phyloP scores from a whole-genome alignment of 2,888 invertebrate species.

The Sisyra nigra region DNA sequence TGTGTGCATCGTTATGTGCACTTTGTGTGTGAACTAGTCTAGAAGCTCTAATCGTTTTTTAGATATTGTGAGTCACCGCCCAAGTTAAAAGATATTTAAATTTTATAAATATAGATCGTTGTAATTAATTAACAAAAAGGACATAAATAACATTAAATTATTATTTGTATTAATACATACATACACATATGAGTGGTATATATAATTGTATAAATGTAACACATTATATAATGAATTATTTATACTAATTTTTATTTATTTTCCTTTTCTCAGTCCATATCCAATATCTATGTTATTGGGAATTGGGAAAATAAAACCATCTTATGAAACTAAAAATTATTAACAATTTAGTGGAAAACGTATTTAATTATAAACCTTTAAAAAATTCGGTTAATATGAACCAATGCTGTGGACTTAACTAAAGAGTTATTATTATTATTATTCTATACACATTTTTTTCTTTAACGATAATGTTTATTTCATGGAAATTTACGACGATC shows the following conservation, averaged over 20 bases:
- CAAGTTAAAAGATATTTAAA: slow-evolving; percentile 4
- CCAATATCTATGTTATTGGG: neutral
- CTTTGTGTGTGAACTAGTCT: slow-evolving; percentile 7
- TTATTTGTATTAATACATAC: slow-evolving; percentile 9
- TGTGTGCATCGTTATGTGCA: slow-evolving; percentile 2
- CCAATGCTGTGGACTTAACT: no score
- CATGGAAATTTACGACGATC: no score
- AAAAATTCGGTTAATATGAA: no score
- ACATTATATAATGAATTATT: slow-evolving; percentile 4
- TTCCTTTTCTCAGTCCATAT: neutral
- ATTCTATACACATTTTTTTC: no score
- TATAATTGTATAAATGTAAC: slow-evolving; percentile 8
- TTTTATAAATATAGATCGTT: slow-evolving; percentile 6
- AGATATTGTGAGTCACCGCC: slow-evolving; percentile 3
- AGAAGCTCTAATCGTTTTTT: slow-evolving; percentile 1
- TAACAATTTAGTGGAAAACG: no score
- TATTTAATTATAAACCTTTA: no score
- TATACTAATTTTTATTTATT: slow-evolving; percentile 5
- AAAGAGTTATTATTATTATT: no score
- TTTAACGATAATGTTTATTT: no score
- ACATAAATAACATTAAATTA: slow-evolving; percentile 4
- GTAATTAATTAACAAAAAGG: no score
- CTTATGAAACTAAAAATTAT: no score
- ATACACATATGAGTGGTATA: slow-evolving; percentile 6
- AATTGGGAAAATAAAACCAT: neutral